Evolutionary conservation across 2,797 vertebrate species (phyloP), one percentile per base, ranked within the genome.

Genomic region (Schizothorax lantsangensis): DNA sequence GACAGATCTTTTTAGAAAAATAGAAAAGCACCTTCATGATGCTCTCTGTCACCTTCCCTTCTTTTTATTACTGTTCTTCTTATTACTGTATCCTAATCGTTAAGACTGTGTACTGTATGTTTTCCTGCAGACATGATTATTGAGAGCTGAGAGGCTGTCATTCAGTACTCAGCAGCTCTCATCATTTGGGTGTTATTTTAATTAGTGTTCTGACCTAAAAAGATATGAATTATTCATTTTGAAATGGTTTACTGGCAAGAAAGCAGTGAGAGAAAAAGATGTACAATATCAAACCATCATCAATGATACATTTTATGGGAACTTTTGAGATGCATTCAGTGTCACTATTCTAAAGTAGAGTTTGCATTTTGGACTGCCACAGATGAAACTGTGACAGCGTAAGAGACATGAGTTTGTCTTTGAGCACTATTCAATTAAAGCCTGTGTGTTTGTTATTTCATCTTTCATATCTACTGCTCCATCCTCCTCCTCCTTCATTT

Each of bases 191-290:
- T 33, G 5, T 40, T 9, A 71, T 71, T 71, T 71, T 40, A 71
- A 71, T 40, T 40, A 71, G 68, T 38, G 38, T 12, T 23, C 68
- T 71, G 38, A 40, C 36, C 36, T 21, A 23, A 71, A 69, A 71
- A 40, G 68, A 71, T 71, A 45, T 26, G 9, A 45, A 47, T 74
- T 8, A 8, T 47, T 45, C 6, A 2, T 12, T 6, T 73, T 26
- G 40, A 73, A 73, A 45, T 43, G 71, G 66, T 6, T 78, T 78
- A 78, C 74, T 57, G 11, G 11, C 43, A 78, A 78, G 30, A 77
- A 36, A 78, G 19, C 49, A 14, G n/a, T 2, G 49, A 77, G 17
- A 36, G 74, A 54, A 36, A 52, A 77, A 36, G 4, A 77, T 30
- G 12, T 30, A 30, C 5, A 10, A 15, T 36, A 54, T 54, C 30